phyloP scores from a whole-genome alignment of 1,140 invertebrate species.

The Leptinotarsa lineolata region DNA sequence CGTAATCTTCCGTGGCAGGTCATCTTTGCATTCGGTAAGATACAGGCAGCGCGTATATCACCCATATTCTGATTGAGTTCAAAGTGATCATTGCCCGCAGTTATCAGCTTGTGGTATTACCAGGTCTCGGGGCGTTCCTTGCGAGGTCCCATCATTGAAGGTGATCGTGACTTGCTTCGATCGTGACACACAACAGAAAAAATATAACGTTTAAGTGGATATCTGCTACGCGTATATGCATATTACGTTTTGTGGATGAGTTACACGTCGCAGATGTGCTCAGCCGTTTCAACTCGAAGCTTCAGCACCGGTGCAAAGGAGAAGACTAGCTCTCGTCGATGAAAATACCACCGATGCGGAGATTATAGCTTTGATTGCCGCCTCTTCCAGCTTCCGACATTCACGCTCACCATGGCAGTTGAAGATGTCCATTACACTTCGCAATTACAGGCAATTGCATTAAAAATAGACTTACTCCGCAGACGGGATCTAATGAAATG shows the following conservation, averaged over 20 bases:
- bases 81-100: slow-evolving; percentile 37
- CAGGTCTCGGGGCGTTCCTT: slow-evolving; percentile 46
- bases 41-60: neutral
- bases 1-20: no score
- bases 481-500: slow-evolving; percentile 32
- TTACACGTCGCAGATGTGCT: neutral
- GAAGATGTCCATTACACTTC: slow-evolving; percentile 46
- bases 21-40: neutral
- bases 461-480: slow-evolving; percentile 42
- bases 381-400: slow-evolving; percentile 48
- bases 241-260: slow-evolving; percentile 35
- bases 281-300: slow-evolving; percentile 25
- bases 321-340: slow-evolving; percentile 29
- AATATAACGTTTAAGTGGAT: slow-evolving; percentile 49
- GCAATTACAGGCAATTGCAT: slow-evolving; percentile 44
- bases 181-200: slow-evolving; percentile 50
- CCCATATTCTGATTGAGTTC: slow-evolving; percentile 30
- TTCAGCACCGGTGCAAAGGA: neutral
- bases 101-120: slow-evolving; percentile 47
- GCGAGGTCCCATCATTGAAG: slow-evolving; percentile 44
- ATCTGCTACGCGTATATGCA: slow-evolving; percentile 48
- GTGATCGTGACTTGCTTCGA: slow-evolving; percentile 49
- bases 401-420: slow-evolving; percentile 42
- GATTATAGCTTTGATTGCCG: slow-evolving; percentile 45
- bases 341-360: slow-evolving; percentile 33